These are phyloP conservation scores for Laothoe populi DNA, from an alignment of 2,888 invertebrate species.

Conservation along the genomic window DNA sequence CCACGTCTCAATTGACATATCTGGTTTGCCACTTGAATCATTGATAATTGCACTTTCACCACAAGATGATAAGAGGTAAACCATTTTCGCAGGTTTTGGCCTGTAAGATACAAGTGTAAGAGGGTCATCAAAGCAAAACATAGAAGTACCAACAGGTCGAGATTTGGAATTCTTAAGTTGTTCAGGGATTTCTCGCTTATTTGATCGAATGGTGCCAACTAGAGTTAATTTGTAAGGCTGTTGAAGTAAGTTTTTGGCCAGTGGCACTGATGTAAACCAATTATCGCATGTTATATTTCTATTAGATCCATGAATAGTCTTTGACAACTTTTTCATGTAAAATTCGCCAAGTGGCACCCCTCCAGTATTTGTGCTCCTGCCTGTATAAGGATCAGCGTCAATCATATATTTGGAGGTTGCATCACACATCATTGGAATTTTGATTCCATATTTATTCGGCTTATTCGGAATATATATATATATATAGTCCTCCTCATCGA, in stretches of 20 bases:
- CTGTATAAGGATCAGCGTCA: too few species aligned
- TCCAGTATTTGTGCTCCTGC: too few species aligned
- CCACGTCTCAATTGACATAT: too few species aligned
- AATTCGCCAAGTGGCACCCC: too few species aligned
- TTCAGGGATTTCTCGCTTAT: background rate
- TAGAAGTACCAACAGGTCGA: background rate
- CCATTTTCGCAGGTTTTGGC: background rate
- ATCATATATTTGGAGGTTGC: too few species aligned
- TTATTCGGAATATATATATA: too few species aligned
- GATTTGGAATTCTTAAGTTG: background rate
- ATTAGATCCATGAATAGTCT: background rate
- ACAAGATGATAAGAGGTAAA: background rate
- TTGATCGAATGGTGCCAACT: background rate
- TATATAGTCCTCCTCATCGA: too few species aligned
- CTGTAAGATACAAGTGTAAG: background rate
- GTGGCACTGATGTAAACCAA: background rate
- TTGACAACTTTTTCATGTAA: background rate
- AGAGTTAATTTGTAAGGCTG: background rate
- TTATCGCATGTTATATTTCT: background rate
- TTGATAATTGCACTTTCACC: background rate
- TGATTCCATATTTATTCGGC: too few species aligned
- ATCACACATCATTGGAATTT: too few species aligned
- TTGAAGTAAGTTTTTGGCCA: background rate
- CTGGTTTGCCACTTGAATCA: background rate
- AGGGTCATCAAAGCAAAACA: background rate